Evolutionary conservation across 1,140 invertebrate genomes (phyloP).

Genomic region (Dufourea novaeangliae): DNA sequence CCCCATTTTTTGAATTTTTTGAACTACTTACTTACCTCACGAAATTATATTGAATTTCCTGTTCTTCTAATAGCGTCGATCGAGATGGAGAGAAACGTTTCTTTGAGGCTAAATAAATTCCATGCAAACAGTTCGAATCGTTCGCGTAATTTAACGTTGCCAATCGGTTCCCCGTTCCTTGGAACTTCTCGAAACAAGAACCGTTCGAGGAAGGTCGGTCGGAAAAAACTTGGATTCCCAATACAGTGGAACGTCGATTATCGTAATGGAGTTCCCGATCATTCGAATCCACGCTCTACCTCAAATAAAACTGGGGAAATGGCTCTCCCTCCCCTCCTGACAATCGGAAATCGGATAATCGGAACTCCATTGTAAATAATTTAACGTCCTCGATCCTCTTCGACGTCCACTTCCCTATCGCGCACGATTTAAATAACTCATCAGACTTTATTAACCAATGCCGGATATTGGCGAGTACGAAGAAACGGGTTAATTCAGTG

Average conservation of each 20-base stretch:
- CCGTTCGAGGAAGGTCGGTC: background rate
- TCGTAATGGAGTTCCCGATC: slow-evolving; percentile 40
- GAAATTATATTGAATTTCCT: too few species aligned
- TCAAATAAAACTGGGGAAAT: slow-evolving; percentile 12
- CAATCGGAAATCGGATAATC: slow-evolving; percentile 48
- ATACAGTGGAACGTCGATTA: slow-evolving; percentile 36
- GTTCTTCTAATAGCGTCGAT: too few species aligned
- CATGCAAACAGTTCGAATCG: background rate
- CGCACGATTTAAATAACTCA: slow-evolving; percentile 36
- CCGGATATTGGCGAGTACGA: background rate
- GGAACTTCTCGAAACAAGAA: too few species aligned
- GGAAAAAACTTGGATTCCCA: slow-evolving; percentile 16
- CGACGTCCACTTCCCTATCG: background rate
- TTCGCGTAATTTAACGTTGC: background rate
- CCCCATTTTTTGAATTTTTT: too few species aligned
- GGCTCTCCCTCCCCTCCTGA: too few species aligned
- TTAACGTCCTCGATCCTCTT: slow-evolving; percentile 17
- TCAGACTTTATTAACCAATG: background rate
- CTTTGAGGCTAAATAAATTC: too few species aligned
- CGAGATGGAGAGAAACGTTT: background rate
- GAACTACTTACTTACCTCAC: too few species aligned
- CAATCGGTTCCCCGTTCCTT: slow-evolving; percentile 7
- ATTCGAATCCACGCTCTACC: background rate
- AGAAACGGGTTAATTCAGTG: background rate
- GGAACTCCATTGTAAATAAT: slow-evolving; percentile 37